Base-by-base conservation (phyloP, 2,888 invertebrate genomes). In the Melanophora roralis region DNA sequence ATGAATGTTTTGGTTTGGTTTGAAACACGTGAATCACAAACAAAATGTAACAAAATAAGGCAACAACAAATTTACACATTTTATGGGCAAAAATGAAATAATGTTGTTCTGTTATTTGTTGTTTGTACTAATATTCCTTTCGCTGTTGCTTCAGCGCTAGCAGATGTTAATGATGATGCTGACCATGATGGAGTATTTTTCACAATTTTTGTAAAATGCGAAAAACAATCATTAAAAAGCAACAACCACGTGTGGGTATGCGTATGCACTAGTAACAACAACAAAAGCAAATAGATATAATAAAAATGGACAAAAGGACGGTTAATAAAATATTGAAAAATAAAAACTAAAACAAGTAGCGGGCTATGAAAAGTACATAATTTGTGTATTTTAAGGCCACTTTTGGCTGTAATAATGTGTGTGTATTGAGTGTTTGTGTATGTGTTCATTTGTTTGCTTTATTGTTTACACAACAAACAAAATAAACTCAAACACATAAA, bases 21-120 rank as follows among this genome's bases (percentile, higher is more conserved):
- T 72, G 38, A 80, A 80, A 80, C 80, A 80, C 80, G 80, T 76
- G 80, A 80, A 80, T 80, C 68, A 60, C 76, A 76, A 80, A 76
- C 76, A 80, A n/a, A 80, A 76, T 80, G 72, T 68, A 76, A 57
- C 72, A 80, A 72, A 72, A 49, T 74, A 16, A 47, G 47, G 14
- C 53, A 76, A 51, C 57, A 72, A 71, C 32, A 60, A 64, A 53
- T 53, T 32, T 34, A 60, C 16, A 60, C 69, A 71, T 16, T 59
- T 51, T 53, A 60, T 62, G 38, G 57, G 53, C 53, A 59, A 43
- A 68, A 43, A 38, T 64, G n/a, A 38, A 43, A 69, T 65, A 57
- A 45, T 57, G 14, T 40, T 60, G 38, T 49, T 47, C 12, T 53
- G 27, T 11, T 51, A 7, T 43, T 43, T 60, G 49, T 1, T 16